Conservation (phyloP, 2,888 invertebrate genomes). For the Syrista parreyssii region DNA sequence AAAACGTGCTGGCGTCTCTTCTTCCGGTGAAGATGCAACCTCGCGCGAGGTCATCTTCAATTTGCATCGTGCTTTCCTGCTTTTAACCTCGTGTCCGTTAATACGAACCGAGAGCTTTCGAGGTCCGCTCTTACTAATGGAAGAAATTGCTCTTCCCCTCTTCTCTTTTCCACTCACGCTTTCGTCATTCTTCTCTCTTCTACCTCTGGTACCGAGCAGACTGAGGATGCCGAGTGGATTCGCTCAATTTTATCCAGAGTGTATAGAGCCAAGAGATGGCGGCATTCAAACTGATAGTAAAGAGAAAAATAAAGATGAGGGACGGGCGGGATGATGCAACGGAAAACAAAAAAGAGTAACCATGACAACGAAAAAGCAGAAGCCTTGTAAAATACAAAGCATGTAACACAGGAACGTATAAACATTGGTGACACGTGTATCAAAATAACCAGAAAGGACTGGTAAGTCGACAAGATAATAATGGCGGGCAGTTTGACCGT, state of each 20-base stretch:
- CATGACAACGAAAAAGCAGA: background rate
- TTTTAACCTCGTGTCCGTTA: slow-evolving; percentile 27
- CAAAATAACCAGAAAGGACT: background rate
- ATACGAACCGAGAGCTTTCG: slow-evolving; percentile 44
- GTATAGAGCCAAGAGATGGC: background rate
- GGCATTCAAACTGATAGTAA: background rate
- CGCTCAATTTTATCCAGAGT: background rate
- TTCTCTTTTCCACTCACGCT: background rate
- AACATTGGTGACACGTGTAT: background rate
- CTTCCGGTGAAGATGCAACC: background rate
- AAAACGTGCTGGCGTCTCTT: background rate
- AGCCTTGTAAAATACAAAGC: background rate
- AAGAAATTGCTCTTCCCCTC: slow-evolving; percentile 22
- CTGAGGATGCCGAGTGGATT: background rate
- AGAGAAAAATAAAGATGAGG: background rate
- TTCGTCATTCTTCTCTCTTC: background rate
- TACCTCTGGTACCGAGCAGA: background rate
- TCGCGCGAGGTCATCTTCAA: background rate
- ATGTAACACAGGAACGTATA: background rate
- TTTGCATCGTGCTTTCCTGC: slow-evolving; percentile 20
- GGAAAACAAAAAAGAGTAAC: background rate
- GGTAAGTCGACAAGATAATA: background rate
- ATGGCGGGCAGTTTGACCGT: background rate
- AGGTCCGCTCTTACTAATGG: slow-evolving; percentile 29
- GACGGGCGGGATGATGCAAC: background rate